Evolutionary conservation across 2,113 vertebrate species (phyloP), one percentile per base, ranked within the genome.

Genomic region (Eclectus roratus): DNA sequence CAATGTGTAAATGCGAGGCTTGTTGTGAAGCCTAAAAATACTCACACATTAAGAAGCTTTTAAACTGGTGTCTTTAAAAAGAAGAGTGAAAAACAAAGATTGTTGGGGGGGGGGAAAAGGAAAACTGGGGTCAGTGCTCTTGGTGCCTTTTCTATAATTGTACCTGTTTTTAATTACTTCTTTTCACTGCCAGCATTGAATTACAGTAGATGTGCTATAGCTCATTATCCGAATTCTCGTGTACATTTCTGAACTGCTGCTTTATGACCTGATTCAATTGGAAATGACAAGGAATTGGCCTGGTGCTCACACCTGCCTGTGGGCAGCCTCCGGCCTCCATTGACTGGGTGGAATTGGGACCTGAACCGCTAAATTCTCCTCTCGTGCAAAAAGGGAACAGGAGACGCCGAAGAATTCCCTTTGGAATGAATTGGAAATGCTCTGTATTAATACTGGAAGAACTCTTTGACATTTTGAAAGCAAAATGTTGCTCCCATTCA

Each of bases 131-230:
- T 98, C 98, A 98, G 98, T 98, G 98, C 98, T 98, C 98, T 98
- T 98, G 98, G 97, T 98, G 98, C 97, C 98, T 98, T 98, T 98
- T 98, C 98, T 98, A 98, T 98, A 98, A 98, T 97, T 97, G 97
- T 98, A 98, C 97, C 97, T 98, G 98, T 98, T 97, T 98, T 98
- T 97, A 98, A 98, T 98, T 97, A 93, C 97, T 98, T 98, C 98
- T 97, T 98, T 98, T 98, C 98, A 98, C 98, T 98, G 98, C 98
- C 98, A 98, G 97, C 98, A 98, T 97, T 96, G 86, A 98, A 97
- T 97, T 96, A 97, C 96, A 97, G 97, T 98, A 96, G 95, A 95
- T 64, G 97, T 97, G 94, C 97, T 97, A 93, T 97, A 95, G 97
- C 97, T 98, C 88, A 96, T 97, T 96, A 97, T 91, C 96, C 93